phyloP scores from a whole-genome alignment of 2,888 invertebrate genomes.

The Flabesymbios commensalis region DNA sequence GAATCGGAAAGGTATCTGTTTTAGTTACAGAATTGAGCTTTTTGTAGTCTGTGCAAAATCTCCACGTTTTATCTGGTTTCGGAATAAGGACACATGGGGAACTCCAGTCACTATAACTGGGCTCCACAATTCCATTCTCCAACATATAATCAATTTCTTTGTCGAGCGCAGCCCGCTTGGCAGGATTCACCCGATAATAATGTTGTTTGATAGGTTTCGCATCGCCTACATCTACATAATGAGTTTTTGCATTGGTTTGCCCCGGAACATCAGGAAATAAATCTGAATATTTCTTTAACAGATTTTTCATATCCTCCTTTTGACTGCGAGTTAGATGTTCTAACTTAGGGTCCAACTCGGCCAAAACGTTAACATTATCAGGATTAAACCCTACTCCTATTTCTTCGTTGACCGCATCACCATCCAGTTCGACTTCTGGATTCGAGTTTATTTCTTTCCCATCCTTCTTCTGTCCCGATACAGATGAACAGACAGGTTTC shows the following conservation, averaged over 20 bases:
- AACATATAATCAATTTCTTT: slow-evolving; percentile 34
- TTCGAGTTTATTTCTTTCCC: too few species aligned
- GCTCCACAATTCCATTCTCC: slow-evolving; percentile 37
- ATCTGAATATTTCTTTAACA: background rate
- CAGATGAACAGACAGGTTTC: too few species aligned
- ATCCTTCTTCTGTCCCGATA: too few species aligned
- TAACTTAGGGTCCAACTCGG: too few species aligned
- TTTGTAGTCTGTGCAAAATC: slow-evolving; percentile 36
- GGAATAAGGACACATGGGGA: slow-evolving; percentile 33
- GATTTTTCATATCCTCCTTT: background rate
- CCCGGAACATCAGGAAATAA: background rate
- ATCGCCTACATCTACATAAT: slow-evolving; percentile 4
- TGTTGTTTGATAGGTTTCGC: background rate
- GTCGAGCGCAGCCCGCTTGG: slow-evolving; percentile 12
- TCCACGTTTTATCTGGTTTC: background rate
- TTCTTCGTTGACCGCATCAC: too few species aligned
- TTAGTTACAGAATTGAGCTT: slow-evolving; percentile 37
- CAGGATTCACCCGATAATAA: slow-evolving; percentile 1
- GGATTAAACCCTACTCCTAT: too few species aligned
- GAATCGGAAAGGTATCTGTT: slow-evolving; percentile 36
- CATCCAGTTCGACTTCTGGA: too few species aligned
- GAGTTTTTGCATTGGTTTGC: background rate
- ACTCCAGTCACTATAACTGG: slow-evolving; percentile 34
- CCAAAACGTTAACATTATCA: too few species aligned
- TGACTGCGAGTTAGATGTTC: background rate